Base-by-base conservation (phyloP, 1,140 invertebrate species). In the Vollenhovia emeryi region DNA sequence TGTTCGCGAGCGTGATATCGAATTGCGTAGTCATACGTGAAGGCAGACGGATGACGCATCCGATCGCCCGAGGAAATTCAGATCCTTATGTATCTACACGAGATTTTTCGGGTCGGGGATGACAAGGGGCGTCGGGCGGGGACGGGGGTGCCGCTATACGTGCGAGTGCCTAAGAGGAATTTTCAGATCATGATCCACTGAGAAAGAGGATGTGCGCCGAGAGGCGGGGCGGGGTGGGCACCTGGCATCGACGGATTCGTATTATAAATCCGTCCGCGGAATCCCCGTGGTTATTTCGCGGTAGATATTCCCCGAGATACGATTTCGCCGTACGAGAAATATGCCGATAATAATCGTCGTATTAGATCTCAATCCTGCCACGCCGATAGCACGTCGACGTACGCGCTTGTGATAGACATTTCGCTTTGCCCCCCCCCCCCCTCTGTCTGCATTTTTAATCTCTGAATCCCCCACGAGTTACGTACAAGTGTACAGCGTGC, bases 11-110 rank as follows among this genome's bases (percentile, higher is more conserved):
- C 83, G 68, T 75, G 91, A 94, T 93, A 93, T 93, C 91, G 90
- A 94, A 94, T 93, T 93, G 93, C 92, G 91, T 93, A 94, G 93
- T 94, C 93, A 93, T 89, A 93, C 92, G 91, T 92, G 90, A 93
- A 93, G 89, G 86, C 84, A 89, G 82, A 87, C 88, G 75, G 71
- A 87, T 87, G 82, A 90, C 80, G 80, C 66, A 73, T 82, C 69
- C 71, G 86, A 89, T 91, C 86, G 87, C 79, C 76, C n/a, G 57
- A 85, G 88, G 89, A 93, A 94, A 93, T 94, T 92, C 92, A 89
- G 89, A 92, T 92, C 91, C 87, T 87, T 71, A 55, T 87, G 78
- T 91, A 87, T 76, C 89, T 60, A 83, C 87, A 86, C 86, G 69
- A 87, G 89, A 92, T 93, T 93, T 91, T 91, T 88, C 62, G 76